A percentile compares a stretch with the other conserved stretches of the same genome.
phyloP scores from a whole-genome alignment of 2,888 invertebrate genomes.

The Panopea generosa region DNA sequence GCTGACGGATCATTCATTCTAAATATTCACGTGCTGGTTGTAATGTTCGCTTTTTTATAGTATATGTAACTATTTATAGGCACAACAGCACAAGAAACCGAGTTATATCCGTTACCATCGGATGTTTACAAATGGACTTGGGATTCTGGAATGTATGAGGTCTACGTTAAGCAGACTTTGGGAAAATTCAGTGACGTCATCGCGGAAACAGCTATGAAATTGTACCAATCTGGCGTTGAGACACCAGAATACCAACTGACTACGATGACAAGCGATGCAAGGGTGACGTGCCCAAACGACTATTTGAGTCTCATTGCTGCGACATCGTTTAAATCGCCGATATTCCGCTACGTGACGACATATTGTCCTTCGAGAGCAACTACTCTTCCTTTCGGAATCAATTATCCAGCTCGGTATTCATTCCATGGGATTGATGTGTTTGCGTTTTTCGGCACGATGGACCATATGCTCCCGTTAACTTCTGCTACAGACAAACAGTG shows the following conservation, averaged over 20 bases:
- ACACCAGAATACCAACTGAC: constrained; percentile 35
- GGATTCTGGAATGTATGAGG: constrained; percentile 7
- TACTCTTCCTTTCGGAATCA: not conserved
- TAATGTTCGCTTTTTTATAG: too few species aligned
- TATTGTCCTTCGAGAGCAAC: constrained; percentile 12
- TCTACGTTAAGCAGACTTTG: constrained; percentile 12
- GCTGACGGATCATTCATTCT: too few species aligned
- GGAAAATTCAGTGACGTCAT: constrained; percentile 29
- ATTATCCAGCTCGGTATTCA: constrained; percentile 21
- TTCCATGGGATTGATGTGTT: constrained; percentile 43
- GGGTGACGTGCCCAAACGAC: constrained; percentile 41
- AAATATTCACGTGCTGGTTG: too few species aligned
- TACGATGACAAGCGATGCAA: constrained; percentile 30
- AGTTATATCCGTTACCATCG: not conserved
- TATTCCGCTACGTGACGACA: constrained; percentile 46
- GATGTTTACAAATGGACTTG: constrained; percentile 25
- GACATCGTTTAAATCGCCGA: constrained; percentile 34
- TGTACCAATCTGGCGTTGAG: constrained; percentile 23
- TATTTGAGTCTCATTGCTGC: constrained; percentile 30
- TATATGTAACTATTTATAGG: too few species aligned
- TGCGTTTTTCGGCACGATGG: constrained; percentile 34
- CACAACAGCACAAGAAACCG: constrained; percentile 43
- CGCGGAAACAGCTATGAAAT: constrained; percentile 26
- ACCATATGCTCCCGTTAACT: not conserved
- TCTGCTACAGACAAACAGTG: constrained; percentile 16